These are phyloP conservation scores for Corydoras sp. DNA, from an alignment of 2,113 vertebrate genomes.

Conservation along the genomic window DNA sequence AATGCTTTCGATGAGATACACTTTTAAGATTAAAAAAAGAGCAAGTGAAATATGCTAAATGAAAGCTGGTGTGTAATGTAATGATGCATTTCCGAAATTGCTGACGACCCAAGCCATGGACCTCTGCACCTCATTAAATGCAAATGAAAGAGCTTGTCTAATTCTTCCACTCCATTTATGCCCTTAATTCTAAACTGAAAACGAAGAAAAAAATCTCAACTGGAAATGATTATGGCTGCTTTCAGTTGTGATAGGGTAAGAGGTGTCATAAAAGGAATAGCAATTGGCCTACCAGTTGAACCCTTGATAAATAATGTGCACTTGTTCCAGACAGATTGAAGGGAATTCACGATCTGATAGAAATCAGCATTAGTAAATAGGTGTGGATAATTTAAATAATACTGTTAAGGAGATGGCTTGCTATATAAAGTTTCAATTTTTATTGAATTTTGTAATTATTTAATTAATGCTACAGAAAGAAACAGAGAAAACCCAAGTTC, in stretches of 20 bases:
- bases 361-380: too few species aligned
- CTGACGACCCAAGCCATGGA: conserved; percentile 32
- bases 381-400: too few species aligned
- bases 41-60: conserved; percentile 16
- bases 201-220: conserved; percentile 38
- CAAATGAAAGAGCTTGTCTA: conserved; percentile 40
- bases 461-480: too few species aligned
- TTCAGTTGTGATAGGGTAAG: conserved; percentile 36
- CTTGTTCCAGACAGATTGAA: conserved; percentile 41
- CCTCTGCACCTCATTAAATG: conserved; percentile 44
- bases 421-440: too few species aligned
- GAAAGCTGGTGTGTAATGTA: conserved; percentile 26
- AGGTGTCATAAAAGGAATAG: conserved; percentile 33
- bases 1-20: conserved; percentile 11
- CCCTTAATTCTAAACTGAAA: conserved; percentile 31
- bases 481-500: too few species aligned
- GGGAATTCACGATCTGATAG: conserved; percentile 31
- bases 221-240: conserved; percentile 36
- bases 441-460: too few species aligned
- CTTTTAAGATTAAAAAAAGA: conserved; percentile 16
- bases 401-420: too few species aligned
- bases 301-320: conserved; percentile 32
- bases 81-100: conserved; percentile 32
- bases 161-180: conserved; percentile 47
- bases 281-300: conserved; percentile 25